Evolutionary conservation across 2,797 vertebrate species (phyloP).

Genomic region (Sebastes iracundus): DNA sequence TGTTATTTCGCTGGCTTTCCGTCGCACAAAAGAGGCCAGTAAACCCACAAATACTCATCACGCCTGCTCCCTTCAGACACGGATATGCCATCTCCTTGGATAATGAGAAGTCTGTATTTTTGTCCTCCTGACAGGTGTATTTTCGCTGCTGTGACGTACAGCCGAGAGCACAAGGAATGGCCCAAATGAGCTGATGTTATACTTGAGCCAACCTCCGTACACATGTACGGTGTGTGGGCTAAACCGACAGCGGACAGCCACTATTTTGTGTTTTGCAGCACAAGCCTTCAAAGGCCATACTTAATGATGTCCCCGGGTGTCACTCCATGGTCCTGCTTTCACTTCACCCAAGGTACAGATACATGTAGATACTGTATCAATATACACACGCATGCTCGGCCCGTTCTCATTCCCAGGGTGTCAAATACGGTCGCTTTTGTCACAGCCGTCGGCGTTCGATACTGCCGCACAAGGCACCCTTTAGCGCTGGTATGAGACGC

Average conservation of each 20-base stretch:
- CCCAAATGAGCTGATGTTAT: conserved; percentile 36
- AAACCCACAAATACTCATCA: conserved; percentile 52
- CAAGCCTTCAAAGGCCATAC: conserved; percentile 23
- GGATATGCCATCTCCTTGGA: conserved; percentile 35
- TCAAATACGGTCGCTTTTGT: too few species aligned
- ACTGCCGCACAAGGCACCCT: too few species aligned
- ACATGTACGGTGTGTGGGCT: conserved; percentile 22
- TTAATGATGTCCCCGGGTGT: conserved; percentile 41
- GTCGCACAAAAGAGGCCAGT: conserved; percentile 25
- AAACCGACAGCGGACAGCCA: conserved; percentile 1
- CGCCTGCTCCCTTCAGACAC: conserved; percentile 25
- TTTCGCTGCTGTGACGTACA: conserved; percentile 32
- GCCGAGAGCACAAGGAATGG: conserved; percentile 26
- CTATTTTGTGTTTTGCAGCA: conserved; percentile 12
- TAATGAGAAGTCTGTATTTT: conserved; percentile 61
- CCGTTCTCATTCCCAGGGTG: too few species aligned
- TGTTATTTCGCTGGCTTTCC: conserved; percentile 44
- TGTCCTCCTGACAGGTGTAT: conserved; percentile 42
- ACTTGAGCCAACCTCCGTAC: conserved; percentile 3
- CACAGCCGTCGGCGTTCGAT: too few species aligned
- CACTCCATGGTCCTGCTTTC: neutral
- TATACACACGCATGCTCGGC: neutral
- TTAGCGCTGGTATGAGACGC: too few species aligned
- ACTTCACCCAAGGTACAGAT: neutral
- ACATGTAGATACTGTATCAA: neutral